A percentile compares a stretch with the other conserved stretches of the same genome.
Evolutionary conservation across 2,888 invertebrate genomes (phyloP).

Genomic region (Schizaphis graminum): DNA sequence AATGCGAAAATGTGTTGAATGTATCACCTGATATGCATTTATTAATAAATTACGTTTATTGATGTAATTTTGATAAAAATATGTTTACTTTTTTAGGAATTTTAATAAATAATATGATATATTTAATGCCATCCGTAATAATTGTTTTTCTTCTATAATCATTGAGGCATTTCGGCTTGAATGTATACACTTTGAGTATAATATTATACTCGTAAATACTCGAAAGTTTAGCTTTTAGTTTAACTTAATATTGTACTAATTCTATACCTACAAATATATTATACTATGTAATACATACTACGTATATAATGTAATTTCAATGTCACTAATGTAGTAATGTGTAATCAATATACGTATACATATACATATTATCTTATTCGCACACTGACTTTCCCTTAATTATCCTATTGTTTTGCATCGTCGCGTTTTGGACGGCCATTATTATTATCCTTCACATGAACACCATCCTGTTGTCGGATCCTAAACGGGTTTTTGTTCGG

Average conservation of each 20-base stretch:
- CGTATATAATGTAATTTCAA: background rate
- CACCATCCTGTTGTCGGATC: constrained; percentile 38
- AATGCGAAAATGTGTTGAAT: too few species aligned
- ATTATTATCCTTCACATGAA: constrained; percentile 19
- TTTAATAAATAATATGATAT: background rate
- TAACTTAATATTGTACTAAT: background rate
- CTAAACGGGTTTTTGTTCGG: constrained; percentile 50
- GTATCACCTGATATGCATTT: too few species aligned
- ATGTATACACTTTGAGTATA: background rate
- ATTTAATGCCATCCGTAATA: background rate
- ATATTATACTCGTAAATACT: background rate
- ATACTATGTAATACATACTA: background rate
- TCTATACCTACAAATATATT: background rate
- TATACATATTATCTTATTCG: constrained; percentile 20
- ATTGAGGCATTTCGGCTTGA: background rate
- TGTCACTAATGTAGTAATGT: background rate
- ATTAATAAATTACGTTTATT: background rate
- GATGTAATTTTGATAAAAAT: background rate
- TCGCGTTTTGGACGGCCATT: background rate
- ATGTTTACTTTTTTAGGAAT: background rate
- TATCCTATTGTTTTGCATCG: constrained; percentile 49
- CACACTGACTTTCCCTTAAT: constrained; percentile 25
- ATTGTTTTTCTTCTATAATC: background rate
- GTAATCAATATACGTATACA: background rate
- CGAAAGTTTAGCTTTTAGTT: background rate